Conservation (phyloP, 2,797 vertebrate genomes). For the Pantherophis alleghaniensis region DNA sequence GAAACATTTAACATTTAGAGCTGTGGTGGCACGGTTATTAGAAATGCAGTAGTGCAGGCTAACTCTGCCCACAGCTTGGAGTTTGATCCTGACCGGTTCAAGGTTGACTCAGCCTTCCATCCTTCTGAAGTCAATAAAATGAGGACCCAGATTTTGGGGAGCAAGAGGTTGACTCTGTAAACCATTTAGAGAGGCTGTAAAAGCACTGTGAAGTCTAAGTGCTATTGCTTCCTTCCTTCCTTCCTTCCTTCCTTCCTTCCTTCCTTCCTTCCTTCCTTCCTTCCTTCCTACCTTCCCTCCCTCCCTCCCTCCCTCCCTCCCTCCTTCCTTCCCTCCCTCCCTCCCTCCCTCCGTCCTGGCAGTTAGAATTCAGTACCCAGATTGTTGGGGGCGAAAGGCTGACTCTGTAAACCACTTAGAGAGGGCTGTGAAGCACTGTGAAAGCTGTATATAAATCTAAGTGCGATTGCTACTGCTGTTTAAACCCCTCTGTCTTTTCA, state of each 20-base stretch:
- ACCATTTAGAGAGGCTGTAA: neutral
- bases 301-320: neutral
- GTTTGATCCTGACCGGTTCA: neutral
- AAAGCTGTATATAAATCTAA: neutral
- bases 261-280: no score
- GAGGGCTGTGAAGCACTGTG: neutral
- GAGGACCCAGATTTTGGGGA: neutral
- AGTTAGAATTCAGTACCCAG: neutral
- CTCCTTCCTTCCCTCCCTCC: no score
- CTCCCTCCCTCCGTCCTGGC: neutral
- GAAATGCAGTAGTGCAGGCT: neutral
- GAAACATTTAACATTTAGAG: neutral
- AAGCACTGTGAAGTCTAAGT: neutral
- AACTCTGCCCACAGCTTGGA: neutral
- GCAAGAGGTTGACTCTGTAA: neutral
- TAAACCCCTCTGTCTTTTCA: neutral
- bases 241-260: no score
- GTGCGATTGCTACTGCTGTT: neutral
- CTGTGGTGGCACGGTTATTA: neutral
- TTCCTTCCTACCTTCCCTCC: no score
- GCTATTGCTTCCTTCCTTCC: neutral
- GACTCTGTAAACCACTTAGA: neutral
- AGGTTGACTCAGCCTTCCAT: neutral
- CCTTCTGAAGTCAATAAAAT: neutral
- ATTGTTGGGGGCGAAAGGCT: neutral